Evolutionary conservation across 2,797 vertebrate genomes (phyloP).

Genomic region (Notolabrus celidotus): DNA sequence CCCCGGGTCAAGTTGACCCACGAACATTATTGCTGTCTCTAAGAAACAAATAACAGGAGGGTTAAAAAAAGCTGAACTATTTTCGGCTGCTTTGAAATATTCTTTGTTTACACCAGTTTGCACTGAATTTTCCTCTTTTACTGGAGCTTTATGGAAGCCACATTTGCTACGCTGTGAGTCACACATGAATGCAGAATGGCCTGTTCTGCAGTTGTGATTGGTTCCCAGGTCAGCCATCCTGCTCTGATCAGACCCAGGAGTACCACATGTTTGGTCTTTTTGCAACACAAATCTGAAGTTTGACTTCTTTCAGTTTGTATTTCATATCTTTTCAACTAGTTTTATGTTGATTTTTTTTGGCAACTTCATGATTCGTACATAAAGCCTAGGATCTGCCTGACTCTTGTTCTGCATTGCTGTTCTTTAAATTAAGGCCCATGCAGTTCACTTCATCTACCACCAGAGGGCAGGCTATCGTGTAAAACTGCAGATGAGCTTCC

Average conservation of each 20-base stretch:
- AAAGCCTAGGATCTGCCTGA: neutral
- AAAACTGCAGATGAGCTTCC: neutral
- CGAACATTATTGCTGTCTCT: too few relatives aligned
- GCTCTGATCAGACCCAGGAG: constrained; percentile 5
- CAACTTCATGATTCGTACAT: neutral
- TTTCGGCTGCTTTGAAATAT: neutral
- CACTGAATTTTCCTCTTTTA: neutral
- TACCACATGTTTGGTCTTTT: neutral
- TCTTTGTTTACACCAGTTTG: constrained; percentile 21
- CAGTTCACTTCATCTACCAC: constrained; percentile 21
- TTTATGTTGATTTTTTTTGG: neutral
- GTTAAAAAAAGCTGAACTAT: too few relatives aligned
- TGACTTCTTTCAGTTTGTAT: neutral
- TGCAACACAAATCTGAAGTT: neutral
- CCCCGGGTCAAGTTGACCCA: too few relatives aligned
- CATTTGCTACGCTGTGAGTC: constrained; percentile 14
- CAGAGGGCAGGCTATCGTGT: constrained; percentile 50
- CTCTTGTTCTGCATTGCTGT: neutral
- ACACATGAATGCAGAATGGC: constrained; percentile 15
- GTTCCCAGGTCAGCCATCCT: constrained; percentile 1
- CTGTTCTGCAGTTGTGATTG: neutral
- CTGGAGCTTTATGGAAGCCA: neutral
- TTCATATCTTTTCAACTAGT: neutral
- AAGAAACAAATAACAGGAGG: too few relatives aligned
- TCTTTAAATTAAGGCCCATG: neutral